Base-by-base conservation (phyloP, 2,888 invertebrate genomes). In the Cataglyphis rosenhaueri region DNA sequence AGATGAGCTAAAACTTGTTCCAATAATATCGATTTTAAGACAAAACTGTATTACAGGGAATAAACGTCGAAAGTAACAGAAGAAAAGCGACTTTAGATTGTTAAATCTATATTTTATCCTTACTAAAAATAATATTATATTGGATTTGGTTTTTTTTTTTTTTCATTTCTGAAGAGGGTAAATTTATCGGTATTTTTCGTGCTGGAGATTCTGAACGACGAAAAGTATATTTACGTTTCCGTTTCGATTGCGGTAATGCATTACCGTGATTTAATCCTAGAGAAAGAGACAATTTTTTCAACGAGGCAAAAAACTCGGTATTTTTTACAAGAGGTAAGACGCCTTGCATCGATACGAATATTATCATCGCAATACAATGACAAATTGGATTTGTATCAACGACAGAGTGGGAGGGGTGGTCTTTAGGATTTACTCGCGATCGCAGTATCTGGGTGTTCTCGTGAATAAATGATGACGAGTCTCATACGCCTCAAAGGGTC, bases 391-490 rank as follows among this genome's bases (percentile, higher is more conserved):
- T 70, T 32, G 70, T 70, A 78, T 79, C 71, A 71, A 71, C 71
- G 59, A 70, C 32, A 62, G 70, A 1, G 25, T 1, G 25, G 25
- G 25, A 1, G 25, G 41, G 48, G 18, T 48, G 48, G 59, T 71
- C 71, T 79, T 70, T 79, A 71, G 71, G 59, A 71, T 79, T 79
- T 79, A 79, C 35, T 9, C n/a, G 59, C 12, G 44, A 68, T 76
- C 32, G 55, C 76, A 57, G 59, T 79, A 79, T 71, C 78, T 71
- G 78, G 71, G 78, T 79, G 78, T 81, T 41, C 74, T 73, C 74
- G 71, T 81, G 81, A 81, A 81, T 81, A 81, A 81, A 74, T 62
- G 74, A 81, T 74, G 73, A 81, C 62, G 62, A 64, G 52, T 52
- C 48, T 52, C 52, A 48, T 81, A 81, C 8, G 73, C 55, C 74